phyloP scores from a whole-genome alignment of 2,797 vertebrate species.

The Alfaro cultratus region DNA sequence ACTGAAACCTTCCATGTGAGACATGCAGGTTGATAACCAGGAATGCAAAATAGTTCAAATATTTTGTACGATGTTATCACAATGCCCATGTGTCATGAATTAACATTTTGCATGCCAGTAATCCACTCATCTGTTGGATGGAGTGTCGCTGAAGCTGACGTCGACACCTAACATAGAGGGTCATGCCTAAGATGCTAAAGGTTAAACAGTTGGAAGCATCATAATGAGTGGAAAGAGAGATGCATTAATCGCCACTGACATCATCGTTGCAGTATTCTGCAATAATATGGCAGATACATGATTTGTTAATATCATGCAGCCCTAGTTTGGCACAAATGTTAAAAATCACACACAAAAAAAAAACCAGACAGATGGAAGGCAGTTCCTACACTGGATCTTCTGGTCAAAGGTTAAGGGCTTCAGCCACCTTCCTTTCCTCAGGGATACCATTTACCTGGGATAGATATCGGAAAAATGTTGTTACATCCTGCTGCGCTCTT shows the following conservation, averaged over 20 bases:
- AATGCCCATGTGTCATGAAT: neutral
- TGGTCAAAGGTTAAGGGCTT: conserved; percentile 92
- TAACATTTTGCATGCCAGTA: neutral
- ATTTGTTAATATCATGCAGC: neutral
- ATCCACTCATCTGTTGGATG: neutral
- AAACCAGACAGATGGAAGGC: conserved; percentile 1
- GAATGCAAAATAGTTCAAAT: neutral
- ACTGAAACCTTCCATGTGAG: conserved; percentile 42
- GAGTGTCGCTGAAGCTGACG: neutral
- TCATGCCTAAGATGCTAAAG: neutral
- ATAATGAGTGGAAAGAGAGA: too few relatives aligned
- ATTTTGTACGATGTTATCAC: neutral
- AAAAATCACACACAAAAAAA: conserved; percentile 18
- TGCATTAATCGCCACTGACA: neutral
- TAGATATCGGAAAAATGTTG: neutral
- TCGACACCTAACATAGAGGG: neutral
- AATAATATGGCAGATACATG: neutral
- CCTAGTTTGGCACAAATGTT: conserved; percentile 56
- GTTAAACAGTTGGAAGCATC: neutral
- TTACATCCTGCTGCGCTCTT: neutral
- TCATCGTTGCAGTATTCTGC: neutral
- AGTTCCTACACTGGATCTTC: conserved; percentile 9
- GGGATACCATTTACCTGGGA: conserved; percentile 99
- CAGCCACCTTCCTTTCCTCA: conserved; percentile 97
- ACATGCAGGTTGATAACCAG: conserved; percentile 67